Base-by-base conservation (phyloP, 35 echinoderm and acorn worm genomes). In the Heliocidaris tuberculata region DNA sequence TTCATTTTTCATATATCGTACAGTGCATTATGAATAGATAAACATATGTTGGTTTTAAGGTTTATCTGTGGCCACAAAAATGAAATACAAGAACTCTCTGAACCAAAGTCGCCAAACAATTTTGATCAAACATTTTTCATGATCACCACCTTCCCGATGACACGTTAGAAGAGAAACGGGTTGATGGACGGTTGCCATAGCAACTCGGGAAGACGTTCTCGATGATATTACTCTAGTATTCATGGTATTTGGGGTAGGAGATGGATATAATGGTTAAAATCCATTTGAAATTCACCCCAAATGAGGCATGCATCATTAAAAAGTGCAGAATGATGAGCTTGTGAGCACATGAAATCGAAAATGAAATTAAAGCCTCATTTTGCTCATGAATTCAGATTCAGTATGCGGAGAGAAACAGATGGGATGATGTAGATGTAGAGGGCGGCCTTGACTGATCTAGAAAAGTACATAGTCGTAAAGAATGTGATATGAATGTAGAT, bases 291-390 rank as follows among this genome's bases (percentile, higher is more conserved):
- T 78, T 78, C 65, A n/a, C 17, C 65, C 21, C 27, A 21, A 70
- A 78, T 27, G 65, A n/a, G 65, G 5, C 4, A 0, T n/a, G 27
- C 65, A 78, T 78, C 65, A 78, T 78, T n/a, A 6, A n/a, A n/a
- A 78, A 78, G 17, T 70, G 60, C 65, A 78, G 65, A n/a, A 78
- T 78, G 65, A 78, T 78, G 65, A 78, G 65, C 65, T n/a, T 78
- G 6, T 21, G 65, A 78, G 65, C 7, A 78, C 65, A 78, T 78
- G 65, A 78, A 78, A 78, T n/a, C 27, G 65, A 78, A 78, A 78
- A 78, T 78, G 65, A 78, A 78, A 78, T 78, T 78, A 78, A 78
- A n/a, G 8, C 19, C 65, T 78, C 65, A 5, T 78, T 78, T 78
- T 27, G 65, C 17, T 78, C 65, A 78, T n/a, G 65, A n/a, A 24